A percentile compares a stretch with the other conserved stretches of the same genome.
Evolutionary conservation across 2,113 vertebrate genomes (phyloP).

Genomic region (Rhineura floridana): DNA sequence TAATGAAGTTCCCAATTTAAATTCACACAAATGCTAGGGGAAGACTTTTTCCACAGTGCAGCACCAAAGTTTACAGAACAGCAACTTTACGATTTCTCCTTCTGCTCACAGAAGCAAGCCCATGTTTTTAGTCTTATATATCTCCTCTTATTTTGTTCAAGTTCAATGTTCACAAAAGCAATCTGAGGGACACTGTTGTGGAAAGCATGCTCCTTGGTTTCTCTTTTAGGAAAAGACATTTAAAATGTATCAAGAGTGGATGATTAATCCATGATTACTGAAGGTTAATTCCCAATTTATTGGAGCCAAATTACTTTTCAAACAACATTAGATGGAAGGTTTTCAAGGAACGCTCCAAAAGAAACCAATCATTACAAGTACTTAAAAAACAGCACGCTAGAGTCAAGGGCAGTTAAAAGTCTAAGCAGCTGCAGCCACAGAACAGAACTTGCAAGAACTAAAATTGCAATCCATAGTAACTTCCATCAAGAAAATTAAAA

Average conservation of each 20-base stretch:
- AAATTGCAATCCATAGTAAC: background rate
- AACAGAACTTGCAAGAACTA: background rate
- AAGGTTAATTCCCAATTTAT: conserved; percentile 22
- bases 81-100: background rate
- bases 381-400: background rate
- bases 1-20: background rate
- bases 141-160: background rate
- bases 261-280: conserved; percentile 27
- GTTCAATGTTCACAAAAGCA: background rate
- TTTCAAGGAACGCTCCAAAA: background rate
- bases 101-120: background rate
- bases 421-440: conserved; percentile 14
- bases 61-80: background rate
- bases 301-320: conserved; percentile 21
- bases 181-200: background rate
- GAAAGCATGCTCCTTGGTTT: background rate
- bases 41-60: too few relatives aligned
- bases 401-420: conserved; percentile 27
- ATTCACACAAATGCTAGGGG: background rate
- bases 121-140: background rate
- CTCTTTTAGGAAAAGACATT: background rate
- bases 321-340: conserved; percentile 9
- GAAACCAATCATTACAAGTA: conserved; percentile 27
- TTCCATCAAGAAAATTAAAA: background rate
- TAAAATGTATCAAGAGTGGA: conserved; percentile 1